Conservation (phyloP, 2,888 invertebrate genomes). For the Apodemia duryi region DNA sequence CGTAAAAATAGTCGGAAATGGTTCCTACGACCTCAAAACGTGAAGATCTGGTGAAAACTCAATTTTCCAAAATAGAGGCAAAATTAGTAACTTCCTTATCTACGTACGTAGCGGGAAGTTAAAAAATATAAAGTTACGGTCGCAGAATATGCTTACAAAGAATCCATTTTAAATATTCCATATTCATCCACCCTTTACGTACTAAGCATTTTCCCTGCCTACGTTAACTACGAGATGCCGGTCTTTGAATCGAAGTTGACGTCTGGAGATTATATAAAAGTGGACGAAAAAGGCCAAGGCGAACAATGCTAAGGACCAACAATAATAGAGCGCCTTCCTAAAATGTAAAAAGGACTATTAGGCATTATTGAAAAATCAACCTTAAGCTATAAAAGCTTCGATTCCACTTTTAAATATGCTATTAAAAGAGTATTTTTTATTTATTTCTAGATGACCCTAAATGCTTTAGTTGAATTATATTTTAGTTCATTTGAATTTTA, state of each 20-base stretch:
- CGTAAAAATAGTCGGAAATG: no score
- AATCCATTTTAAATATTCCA: background rate
- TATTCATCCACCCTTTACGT: background rate
- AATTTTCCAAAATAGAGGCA: no score
- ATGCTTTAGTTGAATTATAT: no score
- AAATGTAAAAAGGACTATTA: background rate
- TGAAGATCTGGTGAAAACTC: no score
- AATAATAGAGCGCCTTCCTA: slow-evolving; percentile 21
- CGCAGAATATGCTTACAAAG: no score
- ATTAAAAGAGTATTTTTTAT: background rate
- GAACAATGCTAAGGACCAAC: slow-evolving; percentile 22
- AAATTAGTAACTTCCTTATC: no score
- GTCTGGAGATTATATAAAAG: slow-evolving; percentile 17
- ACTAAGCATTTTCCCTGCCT: slow-evolving; percentile 8
- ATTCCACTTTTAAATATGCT: background rate
- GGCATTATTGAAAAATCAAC: background rate
- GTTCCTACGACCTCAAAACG: no score
- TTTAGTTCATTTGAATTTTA: no score
- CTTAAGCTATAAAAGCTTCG: background rate
- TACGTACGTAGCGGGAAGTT: no score
- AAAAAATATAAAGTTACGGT: no score
- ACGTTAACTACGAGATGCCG: background rate
- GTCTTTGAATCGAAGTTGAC: slow-evolving; percentile 9
- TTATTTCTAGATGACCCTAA: background rate
- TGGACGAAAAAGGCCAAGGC: slow-evolving; percentile 18